Base-by-base conservation (phyloP, 2,797 vertebrate species). In the Leuciscus waleckii region DNA sequence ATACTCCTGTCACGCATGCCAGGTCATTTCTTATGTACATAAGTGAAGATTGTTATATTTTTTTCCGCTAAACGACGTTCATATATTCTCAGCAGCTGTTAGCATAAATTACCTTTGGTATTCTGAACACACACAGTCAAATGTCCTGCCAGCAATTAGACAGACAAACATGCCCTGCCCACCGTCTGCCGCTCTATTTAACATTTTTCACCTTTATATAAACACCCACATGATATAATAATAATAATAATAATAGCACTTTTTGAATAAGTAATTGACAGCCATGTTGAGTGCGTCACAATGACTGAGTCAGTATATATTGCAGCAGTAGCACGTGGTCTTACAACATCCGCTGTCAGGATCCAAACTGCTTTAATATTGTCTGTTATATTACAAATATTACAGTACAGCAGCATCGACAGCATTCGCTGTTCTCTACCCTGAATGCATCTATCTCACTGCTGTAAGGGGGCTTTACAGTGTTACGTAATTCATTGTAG, bases 401-500 rank as follows among this genome's bases (percentile, higher is more conserved):
- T 35, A 32, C 1, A 35, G 13, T 29, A 23, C 13, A 26, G 4
- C 49, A 54, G 6, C 1, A 43, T 81, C 32, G 26, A 41, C 32
- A 65, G 35, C 49, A 74, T 32, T 35, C 19, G 46, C 75, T 82
- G 29, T 80, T 29, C n/a, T 70, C 85, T 74, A 23, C 84, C 67
- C 7, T 77, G 81, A 71, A 21, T 29, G 39, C 76, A 78, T 79
- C 7, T 1, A 49, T 7, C 43, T n/a, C 32, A 39, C 21, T 61
- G 41, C 43, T 26, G 69, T 46, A 49, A 37, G 68, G 68, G 84
- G 85, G 86, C 17, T 49, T 54, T 49, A 56, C 65, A 35, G 51
- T 79, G 46, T 93, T 91, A 89, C 61, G 82, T 90, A 93, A 93
- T 83, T 0, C 23, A 39, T 1, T 51, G 58, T 88, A 86, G 82